Evolutionary conservation across 2,113 vertebrate genomes (phyloP).

Genomic region (Verasper variegatus): DNA sequence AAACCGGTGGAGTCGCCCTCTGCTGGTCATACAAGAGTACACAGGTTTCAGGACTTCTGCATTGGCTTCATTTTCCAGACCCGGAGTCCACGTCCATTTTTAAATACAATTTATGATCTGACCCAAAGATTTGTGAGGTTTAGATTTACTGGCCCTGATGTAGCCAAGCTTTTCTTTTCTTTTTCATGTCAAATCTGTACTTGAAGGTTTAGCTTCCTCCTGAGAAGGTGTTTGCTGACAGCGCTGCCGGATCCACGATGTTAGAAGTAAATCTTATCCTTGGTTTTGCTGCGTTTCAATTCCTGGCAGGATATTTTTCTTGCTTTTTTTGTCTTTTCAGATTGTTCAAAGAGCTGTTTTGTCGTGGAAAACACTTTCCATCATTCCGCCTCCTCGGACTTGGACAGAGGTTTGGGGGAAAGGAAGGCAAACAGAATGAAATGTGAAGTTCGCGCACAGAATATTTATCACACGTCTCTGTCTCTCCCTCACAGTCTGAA

Average conservation of each 20-base stretch:
- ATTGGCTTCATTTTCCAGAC: no score
- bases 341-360: not conserved
- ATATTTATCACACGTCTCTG: conserved; percentile 7
- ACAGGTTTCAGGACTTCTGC: not conserved
- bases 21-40: not conserved
- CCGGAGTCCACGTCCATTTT: not conserved
- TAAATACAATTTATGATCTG: not conserved
- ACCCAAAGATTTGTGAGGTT: no score
- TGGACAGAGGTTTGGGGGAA: conserved; percentile 4
- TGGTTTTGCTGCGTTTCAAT: not conserved
- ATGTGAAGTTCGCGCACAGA: conserved; percentile 32
- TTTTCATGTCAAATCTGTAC: no score
- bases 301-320: not conserved
- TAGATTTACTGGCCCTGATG: not conserved
- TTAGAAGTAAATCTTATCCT: no score
- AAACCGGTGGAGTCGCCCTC: not conserved
- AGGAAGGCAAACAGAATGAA: conserved; percentile 11
- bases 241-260: no score
- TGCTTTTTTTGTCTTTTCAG: no score
- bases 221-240: no score
- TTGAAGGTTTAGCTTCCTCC: no score
- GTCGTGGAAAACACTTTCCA: not conserved
- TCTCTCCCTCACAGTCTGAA: conserved; percentile 3
- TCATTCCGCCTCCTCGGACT: not conserved
- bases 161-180: no score